Evolutionary conservation across 2,113 vertebrate genomes (phyloP).

Genomic region (Lipophrys pholis): DNA sequence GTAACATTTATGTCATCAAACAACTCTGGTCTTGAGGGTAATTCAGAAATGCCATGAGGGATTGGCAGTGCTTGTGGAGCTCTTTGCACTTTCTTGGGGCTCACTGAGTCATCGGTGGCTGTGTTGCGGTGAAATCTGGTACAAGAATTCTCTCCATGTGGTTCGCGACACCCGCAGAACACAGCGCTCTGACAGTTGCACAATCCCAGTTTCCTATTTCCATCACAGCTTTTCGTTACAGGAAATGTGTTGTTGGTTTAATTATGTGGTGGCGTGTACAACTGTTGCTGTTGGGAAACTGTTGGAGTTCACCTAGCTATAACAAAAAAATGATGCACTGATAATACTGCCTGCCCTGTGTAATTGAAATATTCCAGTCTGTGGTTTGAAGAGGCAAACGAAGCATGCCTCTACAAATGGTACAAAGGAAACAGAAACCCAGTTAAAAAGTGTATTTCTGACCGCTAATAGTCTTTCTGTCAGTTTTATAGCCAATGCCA

Average conservation of each 20-base stretch:
- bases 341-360: no score
- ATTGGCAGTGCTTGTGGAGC: constrained; percentile 23
- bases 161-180: constrained; percentile 52
- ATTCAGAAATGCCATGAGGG: neutral
- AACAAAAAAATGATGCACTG: neutral
- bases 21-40: neutral
- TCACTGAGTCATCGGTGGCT: constrained; percentile 54
- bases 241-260: constrained; percentile 53
- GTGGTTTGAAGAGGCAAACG: no score
- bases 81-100: constrained; percentile 36
- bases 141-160: constrained; percentile 68
- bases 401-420: no score
- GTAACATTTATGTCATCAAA: constrained; percentile 3
- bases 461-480: neutral
- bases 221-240: constrained; percentile 55
- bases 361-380: no score
- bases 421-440: no score
- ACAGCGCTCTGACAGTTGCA: constrained; percentile 41
- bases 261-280: constrained; percentile 15
- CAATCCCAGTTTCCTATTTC: constrained; percentile 43
- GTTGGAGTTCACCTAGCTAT: neutral
- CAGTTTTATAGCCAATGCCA: neutral
- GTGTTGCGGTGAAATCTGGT: constrained; percentile 58
- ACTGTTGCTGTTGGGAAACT: constrained; percentile 25
- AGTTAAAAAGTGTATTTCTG: no score